Base-by-base conservation (phyloP, 2,888 invertebrate genomes). In the Galerucella calmariensis region DNA sequence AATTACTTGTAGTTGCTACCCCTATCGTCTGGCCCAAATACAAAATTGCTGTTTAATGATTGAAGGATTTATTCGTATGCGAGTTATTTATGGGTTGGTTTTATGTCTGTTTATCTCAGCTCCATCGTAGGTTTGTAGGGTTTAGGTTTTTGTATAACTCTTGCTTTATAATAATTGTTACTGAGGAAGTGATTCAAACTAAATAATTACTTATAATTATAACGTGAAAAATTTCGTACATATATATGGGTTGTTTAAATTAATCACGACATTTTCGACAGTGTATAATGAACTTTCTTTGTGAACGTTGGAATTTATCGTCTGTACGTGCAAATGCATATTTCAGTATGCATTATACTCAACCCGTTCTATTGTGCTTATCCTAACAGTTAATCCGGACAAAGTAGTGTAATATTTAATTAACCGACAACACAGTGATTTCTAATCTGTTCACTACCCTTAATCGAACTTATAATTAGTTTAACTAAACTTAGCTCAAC, bases 381-480 rank as follows among this genome's bases (percentile, higher is more conserved):
- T 16, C 10, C 16, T 2, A 16, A 46, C 16, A 24, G 2, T 24
- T 51, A 67, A 67, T 67, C 66, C 24, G 27, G 11, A 67, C 66
- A 67, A 67, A 56, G 56, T 56, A 67, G 41, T 56, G 56, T 58
- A 10, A 67, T 67, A 67, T 56, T 67, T 27, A 67, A 67, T 67
- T 56, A 67, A 11, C 56, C 56, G 41, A 67, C 56, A 67, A 67
- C 44, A 58, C 56, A 41, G 67, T 67, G 67, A 56, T 67, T 67
- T 67, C 14, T 35, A 67, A 12, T 67, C 67, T 67, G 56, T 67
- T 67, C 67, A 75, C 69, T 67, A 66, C 65, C 73, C 68, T 73
- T 69, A 72, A 61, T 58, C 68, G 48, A 73, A 71, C 68, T 77
- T 75, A 67, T 77, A 77, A 77, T 77, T 75, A 75, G 70, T 77